Base-by-base conservation (phyloP, 2,113 vertebrate species). In the Ondatra zibethicus region DNA sequence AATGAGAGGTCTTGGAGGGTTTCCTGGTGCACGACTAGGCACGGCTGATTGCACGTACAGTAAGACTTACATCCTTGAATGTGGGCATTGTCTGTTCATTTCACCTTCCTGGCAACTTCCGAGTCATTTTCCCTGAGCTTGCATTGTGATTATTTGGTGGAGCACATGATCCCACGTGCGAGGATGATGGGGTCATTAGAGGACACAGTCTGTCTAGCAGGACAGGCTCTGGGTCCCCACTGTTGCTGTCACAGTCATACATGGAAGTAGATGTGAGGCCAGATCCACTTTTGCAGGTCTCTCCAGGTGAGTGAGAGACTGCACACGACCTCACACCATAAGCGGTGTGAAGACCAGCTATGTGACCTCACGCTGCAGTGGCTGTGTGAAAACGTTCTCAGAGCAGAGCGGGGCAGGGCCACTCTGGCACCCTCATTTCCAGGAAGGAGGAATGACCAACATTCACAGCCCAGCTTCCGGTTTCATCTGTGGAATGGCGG, bases 91-190 rank as follows among this genome's bases (percentile, higher is more conserved):
- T 61, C 77, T 2, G 45, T 47, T 88, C 61, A 68, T 68, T 77
- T 94, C 87, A 82, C 75, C 58, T 70, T 80, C 92, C 89, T 78
- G n/a, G 23, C 47, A 66, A 85, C 88, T 92, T 92, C 89, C 0
- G 5, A 81, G 42, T 87, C 45, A 10, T 39, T 89, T n/a, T 16
- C 68, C 81, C 25, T 16, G 12, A 55, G 55, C 58, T 88, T 65
- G 39, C 77, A 25, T 23, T 23, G 58, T 70, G 77, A 80, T 66
- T 11, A 92, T 1, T 5, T 2, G 29, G 14, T 23, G 36, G 0
- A 21, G 55, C 2, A 0, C 73, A n/a, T 0, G 52, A 52, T 58
- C 42, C 29, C 61, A 68, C 12, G 10, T 10, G 11, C 21, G 19
- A 88, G 33, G 39, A 61, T 42, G 39, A 16, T 16, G 0, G 4